Percentiles rank a stretch among this genome's conserved stretches.
Conservation (phyloP, 2,888 invertebrate species). For the Lypha dubia region DNA sequence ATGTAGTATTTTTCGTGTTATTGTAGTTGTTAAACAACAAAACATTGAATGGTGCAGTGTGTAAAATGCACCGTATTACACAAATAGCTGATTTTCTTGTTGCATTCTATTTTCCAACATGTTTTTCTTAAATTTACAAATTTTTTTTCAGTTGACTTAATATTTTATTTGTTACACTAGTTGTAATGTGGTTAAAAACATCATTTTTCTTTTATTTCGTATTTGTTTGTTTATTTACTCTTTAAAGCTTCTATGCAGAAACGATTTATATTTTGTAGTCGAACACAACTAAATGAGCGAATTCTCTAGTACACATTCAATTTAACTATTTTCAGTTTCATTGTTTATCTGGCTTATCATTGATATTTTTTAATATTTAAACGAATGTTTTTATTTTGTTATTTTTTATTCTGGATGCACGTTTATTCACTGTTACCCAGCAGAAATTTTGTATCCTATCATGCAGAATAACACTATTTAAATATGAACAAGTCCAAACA, state of each 20-base stretch:
- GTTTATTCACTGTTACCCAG: not conserved
- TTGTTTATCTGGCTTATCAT: constrained; percentile 54
- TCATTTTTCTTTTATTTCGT: constrained; percentile 30
- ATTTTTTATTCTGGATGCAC: not conserved
- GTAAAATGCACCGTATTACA: constrained; percentile 67
- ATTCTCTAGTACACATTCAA: constrained; percentile 31
- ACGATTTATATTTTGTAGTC: constrained; percentile 10
- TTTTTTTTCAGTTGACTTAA: constrained; percentile 16
- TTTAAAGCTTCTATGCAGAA: constrained; percentile 34
- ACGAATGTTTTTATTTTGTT: not conserved
- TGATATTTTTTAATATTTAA: constrained; percentile 24
- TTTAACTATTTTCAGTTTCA: constrained; percentile 44
- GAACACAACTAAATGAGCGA: constrained; percentile 16
- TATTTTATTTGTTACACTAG: constrained; percentile 29
- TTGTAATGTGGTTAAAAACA: constrained; percentile 54
- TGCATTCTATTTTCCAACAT: constrained; percentile 30
- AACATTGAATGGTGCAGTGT: constrained; percentile 64
- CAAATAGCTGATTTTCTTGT: constrained; percentile 56
- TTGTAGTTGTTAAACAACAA: constrained; percentile 33
- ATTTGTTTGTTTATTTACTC: constrained; percentile 30
- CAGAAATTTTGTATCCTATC: too few species aligned
- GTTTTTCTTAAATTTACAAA: constrained; percentile 5
- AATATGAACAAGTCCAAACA: too few species aligned
- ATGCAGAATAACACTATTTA: too few species aligned
- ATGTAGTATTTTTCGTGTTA: constrained; percentile 4